phyloP scores from a whole-genome alignment of 2,888 invertebrate genomes.

The Schrankia costaestrigalis region DNA sequence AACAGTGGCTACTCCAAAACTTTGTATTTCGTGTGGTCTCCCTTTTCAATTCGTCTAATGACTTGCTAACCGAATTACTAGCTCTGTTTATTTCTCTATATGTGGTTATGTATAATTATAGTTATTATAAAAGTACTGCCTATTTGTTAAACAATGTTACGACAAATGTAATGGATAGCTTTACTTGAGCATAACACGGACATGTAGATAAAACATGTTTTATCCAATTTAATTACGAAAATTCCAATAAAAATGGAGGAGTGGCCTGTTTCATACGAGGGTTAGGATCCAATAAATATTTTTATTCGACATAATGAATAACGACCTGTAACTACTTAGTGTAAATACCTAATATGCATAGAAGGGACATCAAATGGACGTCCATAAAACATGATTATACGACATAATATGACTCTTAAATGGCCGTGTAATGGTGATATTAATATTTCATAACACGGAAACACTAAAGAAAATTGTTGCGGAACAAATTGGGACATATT shows the following conservation, averaged over 20 bases:
- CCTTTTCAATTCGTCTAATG: too few relatives aligned
- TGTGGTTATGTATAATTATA: too few relatives aligned
- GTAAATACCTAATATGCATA: slow-evolving; percentile 23
- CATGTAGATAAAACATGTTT: slow-evolving; percentile 49
- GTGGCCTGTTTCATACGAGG: slow-evolving; percentile 41
- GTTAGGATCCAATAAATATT: slow-evolving; percentile 54
- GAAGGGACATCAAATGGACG: slow-evolving; percentile 27
- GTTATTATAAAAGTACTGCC: too few relatives aligned
- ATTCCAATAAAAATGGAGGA: slow-evolving; percentile 36
- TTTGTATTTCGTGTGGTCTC: too few relatives aligned
- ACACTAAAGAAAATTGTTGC: slow-evolving; percentile 26
- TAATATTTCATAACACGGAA: slow-evolving; percentile 35
- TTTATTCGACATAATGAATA: slow-evolving; percentile 49
- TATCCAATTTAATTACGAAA: slow-evolving; percentile 68
- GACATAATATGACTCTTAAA: slow-evolving; percentile 32
- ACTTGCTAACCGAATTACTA: too few relatives aligned
- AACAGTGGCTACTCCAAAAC: too few relatives aligned
- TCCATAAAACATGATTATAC: slow-evolving; percentile 37
- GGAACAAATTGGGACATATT: slow-evolving; percentile 22
- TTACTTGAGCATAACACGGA: slow-evolving; percentile 39
- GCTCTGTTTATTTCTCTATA: too few relatives aligned
- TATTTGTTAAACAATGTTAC: too few relatives aligned
- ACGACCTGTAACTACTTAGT: slow-evolving; percentile 26
- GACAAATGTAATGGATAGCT: slow-evolving; percentile 52
- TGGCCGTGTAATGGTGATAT: slow-evolving; percentile 33